Evolutionary conservation across 2,797 vertebrate genomes (phyloP), one percentile per base, ranked within the genome.

Genomic region (Chaunax sp.): DNA sequence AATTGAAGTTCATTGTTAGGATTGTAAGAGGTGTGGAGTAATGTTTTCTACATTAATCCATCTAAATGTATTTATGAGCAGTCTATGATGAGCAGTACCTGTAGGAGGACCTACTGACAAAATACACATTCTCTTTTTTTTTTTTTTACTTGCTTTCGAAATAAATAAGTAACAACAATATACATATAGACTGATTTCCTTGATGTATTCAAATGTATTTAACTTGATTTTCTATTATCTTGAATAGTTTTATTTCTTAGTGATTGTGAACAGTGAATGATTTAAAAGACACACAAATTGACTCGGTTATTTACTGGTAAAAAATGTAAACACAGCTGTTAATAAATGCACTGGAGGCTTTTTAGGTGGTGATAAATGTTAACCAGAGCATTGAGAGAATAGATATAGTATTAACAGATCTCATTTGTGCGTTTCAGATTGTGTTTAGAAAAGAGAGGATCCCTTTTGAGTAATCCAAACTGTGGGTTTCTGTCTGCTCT

Each of bases 1-100:
- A 68, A 38, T 72, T 55, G 43, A 57, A 22, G 1, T 58, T 69
- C 14, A 64, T 33, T 59, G 25, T 62, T 22, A 20, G 13, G 13
- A 46, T 62, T n/a, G 6, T 14, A 69, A 53, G 20, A 54, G 33
- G 35, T 33, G 15, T 54, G 25, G 28, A 37, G 38, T 20, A 14
- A 53, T 59, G n/a, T 35, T 56, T 67, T 43, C 33, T n/a, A 12
- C 19, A 60, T 6, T 38, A 43, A 37, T 62, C 35, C 12, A 4
- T 22, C 12, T 35, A 19, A 3, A 18, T 71, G 19, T 4, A 0
- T 54, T 37, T 30, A 43, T 50, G 13, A 61, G 11, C 1, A 3
- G n/a, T 51, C 40, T 41, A 3, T 41, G 38, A 40, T 33, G 9
- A 33, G 44, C 2, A 47, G 44, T 20, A 51, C 22, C 50, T 61